phyloP scores from a whole-genome alignment of 2,888 invertebrate species.

The Drosophila tanythrix region DNA sequence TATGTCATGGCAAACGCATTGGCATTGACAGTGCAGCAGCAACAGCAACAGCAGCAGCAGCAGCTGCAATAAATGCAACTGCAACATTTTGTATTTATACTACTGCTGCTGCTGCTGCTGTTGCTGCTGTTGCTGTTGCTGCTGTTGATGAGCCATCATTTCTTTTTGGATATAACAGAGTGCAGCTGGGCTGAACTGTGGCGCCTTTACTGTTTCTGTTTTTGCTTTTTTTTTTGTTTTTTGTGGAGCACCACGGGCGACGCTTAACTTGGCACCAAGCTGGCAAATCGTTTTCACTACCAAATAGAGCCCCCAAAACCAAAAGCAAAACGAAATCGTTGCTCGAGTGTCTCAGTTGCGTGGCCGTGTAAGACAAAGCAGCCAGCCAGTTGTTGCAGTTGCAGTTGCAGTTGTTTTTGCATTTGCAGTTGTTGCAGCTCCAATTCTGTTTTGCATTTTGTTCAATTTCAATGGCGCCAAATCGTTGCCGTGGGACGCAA shows the following conservation, averaged over 20 bases:
- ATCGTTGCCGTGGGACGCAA: conserved; percentile 70
- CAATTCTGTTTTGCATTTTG: conserved; percentile 71
- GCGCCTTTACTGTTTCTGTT: conserved; percentile 29
- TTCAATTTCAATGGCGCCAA: conserved; percentile 75
- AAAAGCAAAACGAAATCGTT: conserved; percentile 45
- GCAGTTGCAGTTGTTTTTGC: conserved; percentile 33
- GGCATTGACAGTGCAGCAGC: conserved; percentile 61
- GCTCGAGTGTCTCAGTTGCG: conserved; percentile 27
- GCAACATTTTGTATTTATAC: conserved; percentile 38
- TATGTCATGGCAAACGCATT: conserved; percentile 73
- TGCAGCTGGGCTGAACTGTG: conserved; percentile 22
- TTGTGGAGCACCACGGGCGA: conserved; percentile 54
- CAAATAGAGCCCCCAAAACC: conserved; percentile 64
- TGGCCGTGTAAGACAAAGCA: conserved; percentile 55
- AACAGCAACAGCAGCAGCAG: conserved; percentile 9
- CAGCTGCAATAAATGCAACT: conserved; percentile 30
- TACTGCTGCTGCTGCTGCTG: conserved; percentile 28
- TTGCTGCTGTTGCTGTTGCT: conserved; percentile 23
- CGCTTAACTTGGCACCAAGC: conserved; percentile 78
- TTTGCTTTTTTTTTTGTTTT: background rate
- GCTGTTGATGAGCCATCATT: conserved; percentile 55
- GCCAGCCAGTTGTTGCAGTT: conserved; percentile 24
- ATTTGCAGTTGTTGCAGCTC: conserved; percentile 41
- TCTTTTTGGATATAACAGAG: conserved; percentile 26
- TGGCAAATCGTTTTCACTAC: conserved; percentile 78